Base-by-base conservation (phyloP, 2,113 vertebrate genomes). In the Pampusana beccarii region DNA sequence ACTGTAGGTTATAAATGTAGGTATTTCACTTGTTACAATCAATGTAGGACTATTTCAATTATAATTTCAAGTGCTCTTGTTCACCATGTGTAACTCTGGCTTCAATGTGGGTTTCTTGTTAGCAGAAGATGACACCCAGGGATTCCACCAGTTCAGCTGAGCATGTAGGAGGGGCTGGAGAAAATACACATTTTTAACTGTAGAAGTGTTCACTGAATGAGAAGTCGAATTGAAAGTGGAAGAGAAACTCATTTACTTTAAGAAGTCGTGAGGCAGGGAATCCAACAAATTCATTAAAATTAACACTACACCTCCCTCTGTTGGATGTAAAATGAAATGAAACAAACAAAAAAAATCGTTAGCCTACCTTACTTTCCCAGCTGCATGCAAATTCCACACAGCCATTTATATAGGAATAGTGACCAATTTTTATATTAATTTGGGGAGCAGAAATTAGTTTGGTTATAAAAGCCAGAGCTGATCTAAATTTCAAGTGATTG, bases 241-340 rank as follows among this genome's bases (percentile, higher is more conserved):
- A 71, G 9, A 79, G 15, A 77, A 89, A 62, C 0, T 0, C 11
- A 21, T 72, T 62, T 62, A 14, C 75, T 85, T 67, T 42, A 79
- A 44, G 44, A 74, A 88, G 8, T 19, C 74, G 19, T 1, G 4
- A 94, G 62, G 48, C 29, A 26, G 15, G 11, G 26, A 71, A 71
- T 36, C 58, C 28, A 40, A 21, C 9, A 54, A 34, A 75, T 44
- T 79, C 40, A 31, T 61, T 82, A 79, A 96, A 85, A 86, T 42
- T 94, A 86, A 60, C 51, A 26, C 56, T 46, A 48, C 34, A 28
- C 60, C 95, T 95, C 95, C 95, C 96, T 94, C 95, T 97, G 48
- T 7, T 87, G 96, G 94, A 77, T 40, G 17, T 65, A 67, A 92
- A 64, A 29, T 50, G n/a, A 83, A 95, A 72, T 83, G 24, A 86